Evolutionary conservation across 2,888 invertebrate species (phyloP).

Genomic region (Junonia oenone): DNA sequence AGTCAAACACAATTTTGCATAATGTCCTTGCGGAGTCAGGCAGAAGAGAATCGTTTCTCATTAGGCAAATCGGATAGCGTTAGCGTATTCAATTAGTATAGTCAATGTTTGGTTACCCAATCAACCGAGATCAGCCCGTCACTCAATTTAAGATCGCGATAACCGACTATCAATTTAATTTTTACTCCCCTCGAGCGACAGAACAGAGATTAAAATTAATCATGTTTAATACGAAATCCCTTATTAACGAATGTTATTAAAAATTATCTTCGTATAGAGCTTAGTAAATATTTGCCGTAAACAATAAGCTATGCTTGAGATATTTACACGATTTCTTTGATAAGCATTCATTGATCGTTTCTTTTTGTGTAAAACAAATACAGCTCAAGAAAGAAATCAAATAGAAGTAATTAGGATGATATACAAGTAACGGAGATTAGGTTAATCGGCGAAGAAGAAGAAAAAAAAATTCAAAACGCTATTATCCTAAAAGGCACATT

Average conservation of each 20-base stretch:
- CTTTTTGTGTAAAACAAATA: background rate
- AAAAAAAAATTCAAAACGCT: constrained; percentile 40
- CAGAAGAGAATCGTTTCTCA: constrained; percentile 60
- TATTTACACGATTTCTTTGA: background rate
- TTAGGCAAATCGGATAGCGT: constrained; percentile 71
- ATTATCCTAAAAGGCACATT: constrained; percentile 57
- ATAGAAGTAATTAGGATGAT: background rate
- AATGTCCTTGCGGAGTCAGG: constrained; percentile 55
- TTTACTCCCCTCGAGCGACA: background rate
- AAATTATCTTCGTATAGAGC: background rate
- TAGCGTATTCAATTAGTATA: constrained; percentile 68
- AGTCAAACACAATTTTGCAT: constrained; percentile 73
- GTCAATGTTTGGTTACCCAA: constrained; percentile 70
- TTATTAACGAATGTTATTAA: background rate
- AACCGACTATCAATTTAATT: constrained; percentile 20
- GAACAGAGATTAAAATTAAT: background rate
- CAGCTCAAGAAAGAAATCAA: background rate
- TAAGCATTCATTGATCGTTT: background rate
- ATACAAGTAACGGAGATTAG: constrained; percentile 4
- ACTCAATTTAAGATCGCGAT: constrained; percentile 38
- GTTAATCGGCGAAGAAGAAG: constrained; percentile 17
- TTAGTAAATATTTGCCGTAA: background rate
- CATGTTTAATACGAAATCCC: background rate
- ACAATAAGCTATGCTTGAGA: background rate
- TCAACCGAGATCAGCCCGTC: constrained; percentile 48